Conservation (phyloP, 2,888 invertebrate genomes). For the Anaspis maculata region DNA sequence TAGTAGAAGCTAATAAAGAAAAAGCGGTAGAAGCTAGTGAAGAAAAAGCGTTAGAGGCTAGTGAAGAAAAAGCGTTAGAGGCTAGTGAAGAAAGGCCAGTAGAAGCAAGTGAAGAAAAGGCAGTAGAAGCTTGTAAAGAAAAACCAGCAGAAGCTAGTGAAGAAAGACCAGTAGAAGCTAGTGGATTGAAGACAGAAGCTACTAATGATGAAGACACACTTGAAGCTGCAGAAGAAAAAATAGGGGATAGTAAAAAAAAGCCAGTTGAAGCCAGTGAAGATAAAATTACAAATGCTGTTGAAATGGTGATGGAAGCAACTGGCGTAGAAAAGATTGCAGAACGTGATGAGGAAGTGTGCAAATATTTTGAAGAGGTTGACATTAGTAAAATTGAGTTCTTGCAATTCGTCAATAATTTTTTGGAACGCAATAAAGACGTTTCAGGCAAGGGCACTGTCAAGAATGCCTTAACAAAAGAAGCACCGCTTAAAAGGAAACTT, state of each 20-base stretch:
- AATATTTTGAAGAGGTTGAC: constrained; percentile 15
- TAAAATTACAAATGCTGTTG: neutral
- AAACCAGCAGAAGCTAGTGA: too few relatives aligned
- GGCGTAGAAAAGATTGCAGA: neutral
- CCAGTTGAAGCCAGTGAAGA: neutral
- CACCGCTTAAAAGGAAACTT: neutral
- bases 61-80: neutral
- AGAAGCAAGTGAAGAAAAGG: neutral
- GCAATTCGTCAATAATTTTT: constrained; percentile 4
- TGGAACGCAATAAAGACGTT: too few relatives aligned
- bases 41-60: neutral
- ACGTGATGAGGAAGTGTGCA: constrained; percentile 10
- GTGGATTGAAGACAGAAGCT: neutral
- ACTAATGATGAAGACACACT: neutral
- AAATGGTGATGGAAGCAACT: neutral
- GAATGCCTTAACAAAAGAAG: constrained; percentile 1
- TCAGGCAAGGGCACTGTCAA: too few relatives aligned
- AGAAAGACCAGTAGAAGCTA: too few relatives aligned
- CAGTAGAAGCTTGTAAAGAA: too few relatives aligned
- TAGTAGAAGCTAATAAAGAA: too few relatives aligned
- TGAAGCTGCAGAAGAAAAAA: neutral
- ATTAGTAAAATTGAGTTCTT: constrained; percentile 5
- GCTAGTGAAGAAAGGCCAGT: neutral
- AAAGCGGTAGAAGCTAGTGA: neutral
- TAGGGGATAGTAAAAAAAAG: neutral